Conservation (phyloP, 1,140 invertebrate species). For the Aphaenogaster rudis region DNA sequence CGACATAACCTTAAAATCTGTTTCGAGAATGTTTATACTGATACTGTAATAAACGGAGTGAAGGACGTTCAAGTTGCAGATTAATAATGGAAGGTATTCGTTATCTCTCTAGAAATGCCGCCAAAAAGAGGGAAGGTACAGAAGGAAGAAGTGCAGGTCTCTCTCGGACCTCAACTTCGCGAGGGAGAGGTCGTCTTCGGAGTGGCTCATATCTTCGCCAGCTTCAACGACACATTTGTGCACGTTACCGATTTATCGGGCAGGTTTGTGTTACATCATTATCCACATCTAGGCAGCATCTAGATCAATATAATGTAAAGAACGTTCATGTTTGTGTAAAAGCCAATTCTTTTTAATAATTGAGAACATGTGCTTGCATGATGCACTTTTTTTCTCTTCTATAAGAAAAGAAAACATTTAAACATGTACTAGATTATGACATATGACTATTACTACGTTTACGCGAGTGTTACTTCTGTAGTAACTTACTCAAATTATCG, state of each 20-base stretch:
- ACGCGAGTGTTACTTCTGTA: too few species aligned
- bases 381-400: slow-evolving; percentile 22
- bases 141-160: slow-evolving; percentile 98
- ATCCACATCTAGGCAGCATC: slow-evolving; percentile 81
- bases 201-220: slow-evolving; percentile 99
- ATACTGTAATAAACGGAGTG: slow-evolving; percentile 4
- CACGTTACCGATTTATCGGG: slow-evolving; percentile 99
- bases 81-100: slow-evolving; percentile 5
- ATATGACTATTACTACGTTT: not conserved
- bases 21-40: slow-evolving; percentile 37
- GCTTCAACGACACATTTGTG: slow-evolving; percentile 99
- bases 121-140: slow-evolving; percentile 98
- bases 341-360: slow-evolving; percentile 71
- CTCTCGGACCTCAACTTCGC: slow-evolving; percentile 98
- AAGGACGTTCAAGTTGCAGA: not conserved
- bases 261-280: slow-evolving; percentile 87
- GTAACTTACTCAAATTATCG: too few species aligned
- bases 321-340: slow-evolving; percentile 83
- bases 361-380: slow-evolving; percentile 4
- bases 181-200: slow-evolving; percentile 99
- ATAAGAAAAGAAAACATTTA: slow-evolving; percentile 60
- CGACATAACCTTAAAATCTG: slow-evolving; percentile 68
- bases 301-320: slow-evolving; percentile 68
- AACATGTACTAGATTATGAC: not conserved
- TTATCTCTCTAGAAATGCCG: slow-evolving; percentile 91